Conservation (phyloP, 2,888 invertebrate genomes). For the Drosophila nr. medialis region DNA sequence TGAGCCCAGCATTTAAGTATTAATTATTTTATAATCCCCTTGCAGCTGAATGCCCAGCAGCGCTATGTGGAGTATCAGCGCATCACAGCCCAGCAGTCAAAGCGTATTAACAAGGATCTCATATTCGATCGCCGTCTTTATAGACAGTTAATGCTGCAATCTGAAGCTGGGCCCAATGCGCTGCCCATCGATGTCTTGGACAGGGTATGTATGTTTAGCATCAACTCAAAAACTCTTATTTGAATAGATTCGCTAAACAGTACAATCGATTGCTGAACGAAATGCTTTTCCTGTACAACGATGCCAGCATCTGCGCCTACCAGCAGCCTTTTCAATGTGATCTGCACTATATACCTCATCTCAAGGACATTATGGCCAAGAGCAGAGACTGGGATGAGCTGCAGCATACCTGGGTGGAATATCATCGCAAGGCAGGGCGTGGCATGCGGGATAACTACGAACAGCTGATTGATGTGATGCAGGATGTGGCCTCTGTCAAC, state of each 20-base stretch:
- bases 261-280: constrained; percentile 95
- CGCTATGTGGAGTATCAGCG: constrained; percentile 93
- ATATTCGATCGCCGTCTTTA: constrained; percentile 89
- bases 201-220: constrained; percentile 86
- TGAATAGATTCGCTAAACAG: constrained; percentile 81
- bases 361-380: constrained; percentile 91
- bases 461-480: constrained; percentile 91
- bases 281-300: constrained; percentile 94
- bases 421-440: constrained; percentile 93
- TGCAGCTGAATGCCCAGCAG: constrained; percentile 92
- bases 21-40: neutral
- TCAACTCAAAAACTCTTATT: neutral
- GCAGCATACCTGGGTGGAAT: constrained; percentile 95
- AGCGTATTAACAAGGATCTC: constrained; percentile 88
- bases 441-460: constrained; percentile 92
- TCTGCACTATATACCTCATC: constrained; percentile 91
- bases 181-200: constrained; percentile 93
- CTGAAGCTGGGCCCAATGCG: constrained; percentile 93
- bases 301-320: constrained; percentile 93
- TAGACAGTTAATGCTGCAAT: constrained; percentile 90
- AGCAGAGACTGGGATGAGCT: constrained; percentile 95
- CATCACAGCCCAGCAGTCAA: constrained; percentile 91
- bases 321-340: constrained; percentile 94
- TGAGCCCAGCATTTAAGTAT: neutral
- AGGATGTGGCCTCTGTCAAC: constrained; percentile 91